These are phyloP conservation scores for Napeogenes sylphis DNA, from an alignment of 2,888 invertebrate genomes.

Conservation along the genomic window DNA sequence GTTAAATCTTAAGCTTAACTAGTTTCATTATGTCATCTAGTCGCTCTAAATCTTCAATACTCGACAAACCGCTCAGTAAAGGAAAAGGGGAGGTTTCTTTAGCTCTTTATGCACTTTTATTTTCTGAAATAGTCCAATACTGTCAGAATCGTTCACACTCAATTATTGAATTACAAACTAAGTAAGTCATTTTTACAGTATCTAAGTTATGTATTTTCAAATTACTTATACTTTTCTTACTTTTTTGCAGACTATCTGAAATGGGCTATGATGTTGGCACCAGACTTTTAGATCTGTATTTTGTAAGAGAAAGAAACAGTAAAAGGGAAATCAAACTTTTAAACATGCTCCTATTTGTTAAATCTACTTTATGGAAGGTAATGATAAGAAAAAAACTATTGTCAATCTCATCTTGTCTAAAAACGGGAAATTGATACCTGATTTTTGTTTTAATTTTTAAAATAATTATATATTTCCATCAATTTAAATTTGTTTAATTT, in stretches of 20 bases:
- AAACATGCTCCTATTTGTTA: slow-evolving; percentile 96
- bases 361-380: slow-evolving; percentile 98
- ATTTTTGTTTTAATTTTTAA: not conserved
- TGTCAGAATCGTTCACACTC: slow-evolving; percentile 97
- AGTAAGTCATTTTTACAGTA: slow-evolving; percentile 76
- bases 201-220: not conserved
- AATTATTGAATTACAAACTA: slow-evolving; percentile 95
- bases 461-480: not conserved
- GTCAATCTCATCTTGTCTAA: not conserved
- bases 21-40: slow-evolving; percentile 59
- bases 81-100: slow-evolving; percentile 95
- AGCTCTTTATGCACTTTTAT: slow-evolving; percentile 95
- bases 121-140: slow-evolving; percentile 99
- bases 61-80: slow-evolving; percentile 94
- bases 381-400: slow-evolving; percentile 8
- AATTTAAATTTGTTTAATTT: no score
- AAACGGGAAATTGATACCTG: no score
- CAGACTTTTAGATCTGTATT: slow-evolving; percentile 94
- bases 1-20: no score
- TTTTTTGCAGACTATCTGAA: slow-evolving; percentile 87
- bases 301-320: slow-evolving; percentile 93
- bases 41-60: slow-evolving; percentile 85
- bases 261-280: slow-evolving; percentile 97
- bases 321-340: slow-evolving; percentile 97
- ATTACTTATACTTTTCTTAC: not conserved